A percentile compares a stretch with the other conserved stretches of the same genome.
phyloP scores from a whole-genome alignment of 2,797 vertebrate species.

The Cuculus canorus region DNA sequence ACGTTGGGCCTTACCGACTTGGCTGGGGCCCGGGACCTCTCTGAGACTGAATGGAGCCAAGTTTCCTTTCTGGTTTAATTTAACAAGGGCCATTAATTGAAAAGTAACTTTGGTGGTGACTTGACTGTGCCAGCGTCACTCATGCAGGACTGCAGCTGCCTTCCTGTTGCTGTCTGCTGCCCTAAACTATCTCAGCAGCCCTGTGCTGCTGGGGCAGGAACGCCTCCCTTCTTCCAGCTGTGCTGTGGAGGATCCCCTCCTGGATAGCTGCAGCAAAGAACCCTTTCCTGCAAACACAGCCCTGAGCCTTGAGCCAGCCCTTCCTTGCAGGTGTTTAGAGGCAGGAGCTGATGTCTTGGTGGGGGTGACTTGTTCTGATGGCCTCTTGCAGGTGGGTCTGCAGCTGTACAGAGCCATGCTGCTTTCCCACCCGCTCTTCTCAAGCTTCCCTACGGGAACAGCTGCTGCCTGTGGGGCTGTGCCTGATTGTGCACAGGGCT shows the following conservation, averaged over 20 bases:
- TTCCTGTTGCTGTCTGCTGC: neutral
- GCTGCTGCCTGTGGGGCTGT: neutral
- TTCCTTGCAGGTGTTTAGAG: neutral
- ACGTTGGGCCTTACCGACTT: neutral
- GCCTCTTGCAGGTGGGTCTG: neutral
- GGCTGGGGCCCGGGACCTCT: neutral
- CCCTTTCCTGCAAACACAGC: neutral
- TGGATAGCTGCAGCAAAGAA: neutral
- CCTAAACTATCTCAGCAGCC: neutral
- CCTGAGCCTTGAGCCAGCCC: neutral
- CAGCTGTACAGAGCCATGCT: neutral
- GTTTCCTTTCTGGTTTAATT: conserved; percentile 18
- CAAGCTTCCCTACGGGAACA: neutral
- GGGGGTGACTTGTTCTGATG: neutral
- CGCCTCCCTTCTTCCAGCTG: rapidly evolving
- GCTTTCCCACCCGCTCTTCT: neutral
- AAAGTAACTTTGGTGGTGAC: neutral
- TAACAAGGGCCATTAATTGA: neutral
- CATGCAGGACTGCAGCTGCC: rapidly evolving
- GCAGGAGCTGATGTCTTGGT: neutral
- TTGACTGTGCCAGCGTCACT: rapidly evolving
- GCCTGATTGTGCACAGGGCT: neutral
- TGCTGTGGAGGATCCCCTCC: neutral
- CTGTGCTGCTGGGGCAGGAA: neutral
- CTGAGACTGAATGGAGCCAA: neutral